Conservation (phyloP, 2,113 vertebrate species). For the Poicephalus gulielmi region DNA sequence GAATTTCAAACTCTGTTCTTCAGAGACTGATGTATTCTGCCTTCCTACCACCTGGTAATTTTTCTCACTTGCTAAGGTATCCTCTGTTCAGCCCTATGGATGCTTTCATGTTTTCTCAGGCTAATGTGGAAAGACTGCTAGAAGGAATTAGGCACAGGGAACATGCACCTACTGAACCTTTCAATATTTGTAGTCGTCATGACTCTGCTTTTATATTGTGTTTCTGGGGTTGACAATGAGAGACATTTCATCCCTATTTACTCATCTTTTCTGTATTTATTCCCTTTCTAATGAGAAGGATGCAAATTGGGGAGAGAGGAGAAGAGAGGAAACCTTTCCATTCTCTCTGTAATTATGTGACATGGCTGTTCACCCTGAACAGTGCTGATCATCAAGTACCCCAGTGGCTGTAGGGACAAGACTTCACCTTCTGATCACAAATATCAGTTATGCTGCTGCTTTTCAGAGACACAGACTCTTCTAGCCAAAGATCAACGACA, state of each 20-base stretch:
- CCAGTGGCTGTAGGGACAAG: not conserved
- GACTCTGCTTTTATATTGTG: not conserved
- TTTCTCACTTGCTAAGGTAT: not conserved
- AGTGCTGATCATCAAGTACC: not conserved
- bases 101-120: not conserved
- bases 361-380: not conserved
- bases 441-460: not conserved
- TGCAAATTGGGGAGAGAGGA: not conserved
- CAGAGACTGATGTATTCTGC: not conserved
- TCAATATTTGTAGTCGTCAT: not conserved
- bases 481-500: not conserved
- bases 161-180: not conserved
- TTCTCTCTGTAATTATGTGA: not conserved
- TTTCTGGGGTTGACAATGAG: not conserved
- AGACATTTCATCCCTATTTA: not conserved
- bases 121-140: not conserved
- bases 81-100: not conserved
- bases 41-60: not conserved
- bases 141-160: not conserved
- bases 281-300: not conserved
- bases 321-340: not conserved
- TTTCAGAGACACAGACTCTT: not conserved
- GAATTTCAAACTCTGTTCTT: not conserved
- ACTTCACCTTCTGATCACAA: not conserved
- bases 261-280: not conserved